phyloP scores from a whole-genome alignment of 2,888 invertebrate species.

The Beris morrisii region DNA sequence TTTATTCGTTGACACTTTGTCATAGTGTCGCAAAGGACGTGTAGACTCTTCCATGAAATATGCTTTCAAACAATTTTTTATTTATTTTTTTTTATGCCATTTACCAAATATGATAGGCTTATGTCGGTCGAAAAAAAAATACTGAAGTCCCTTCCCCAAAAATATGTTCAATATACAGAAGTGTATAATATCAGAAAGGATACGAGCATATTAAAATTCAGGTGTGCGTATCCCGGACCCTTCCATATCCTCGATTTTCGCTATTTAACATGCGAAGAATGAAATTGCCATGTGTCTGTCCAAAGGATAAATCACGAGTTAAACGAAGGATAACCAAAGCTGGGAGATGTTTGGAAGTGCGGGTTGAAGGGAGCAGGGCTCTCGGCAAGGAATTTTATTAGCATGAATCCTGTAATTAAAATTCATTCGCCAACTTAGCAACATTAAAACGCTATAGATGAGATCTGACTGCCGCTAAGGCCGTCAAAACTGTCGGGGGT shows the following conservation, averaged over 20 bases:
- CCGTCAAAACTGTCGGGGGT: neutral
- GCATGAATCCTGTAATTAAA: slow-evolving; percentile 25
- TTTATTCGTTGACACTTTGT: too few species aligned
- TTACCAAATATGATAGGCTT: too few species aligned
- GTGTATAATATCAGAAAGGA: too few species aligned
- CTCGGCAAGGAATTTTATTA: neutral
- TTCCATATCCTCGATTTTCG: slow-evolving; percentile 3
- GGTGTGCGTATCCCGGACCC: slow-evolving; percentile 13
- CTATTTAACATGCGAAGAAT: slow-evolving; percentile 23
- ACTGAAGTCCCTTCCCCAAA: too few species aligned
- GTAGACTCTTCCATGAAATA: too few species aligned
- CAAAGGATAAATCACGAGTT: slow-evolving; percentile 23
- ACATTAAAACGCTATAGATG: slow-evolving; percentile 15
- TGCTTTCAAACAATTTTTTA: too few species aligned
- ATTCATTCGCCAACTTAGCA: slow-evolving; percentile 15
- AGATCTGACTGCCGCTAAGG: neutral
- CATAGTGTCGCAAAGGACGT: too few species aligned
- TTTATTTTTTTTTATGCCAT: too few species aligned
- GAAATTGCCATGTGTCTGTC: slow-evolving; percentile 19
- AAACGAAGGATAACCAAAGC: slow-evolving; percentile 22
- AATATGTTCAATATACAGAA: too few species aligned
- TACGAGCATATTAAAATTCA: slow-evolving; percentile 4
- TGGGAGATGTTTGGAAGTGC: slow-evolving; percentile 6
- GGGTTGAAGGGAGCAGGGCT: too few species aligned
- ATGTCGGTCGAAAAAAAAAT: too few species aligned